Percentiles rank a stretch among this genome's conserved stretches.
phyloP scores from a whole-genome alignment of 2,113 vertebrate species.

The Desmodus rotundus region DNA sequence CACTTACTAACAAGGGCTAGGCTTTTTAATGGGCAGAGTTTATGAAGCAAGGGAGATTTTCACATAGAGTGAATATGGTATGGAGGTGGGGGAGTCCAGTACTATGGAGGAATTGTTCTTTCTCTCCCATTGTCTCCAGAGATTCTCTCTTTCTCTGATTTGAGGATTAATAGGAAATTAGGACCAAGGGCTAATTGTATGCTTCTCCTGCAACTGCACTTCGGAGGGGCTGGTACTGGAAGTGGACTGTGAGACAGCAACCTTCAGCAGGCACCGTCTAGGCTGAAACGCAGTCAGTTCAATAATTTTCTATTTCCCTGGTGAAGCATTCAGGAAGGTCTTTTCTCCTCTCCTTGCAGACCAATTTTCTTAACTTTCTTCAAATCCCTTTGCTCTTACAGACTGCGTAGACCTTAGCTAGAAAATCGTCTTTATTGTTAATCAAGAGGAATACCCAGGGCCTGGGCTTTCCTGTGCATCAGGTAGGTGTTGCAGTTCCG shows the following conservation, averaged over 20 bases:
- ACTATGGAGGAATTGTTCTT: background rate
- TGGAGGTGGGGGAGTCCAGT: background rate
- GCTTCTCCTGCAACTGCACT: conserved; percentile 66
- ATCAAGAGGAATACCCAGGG: background rate
- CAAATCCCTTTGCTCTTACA: background rate
- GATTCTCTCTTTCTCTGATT: conserved; percentile 73
- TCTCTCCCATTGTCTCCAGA: conserved; percentile 45
- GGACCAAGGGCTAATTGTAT: conserved; percentile 82
- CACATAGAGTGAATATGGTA: conserved; percentile 39
- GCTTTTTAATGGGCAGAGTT: conserved; percentile 72
- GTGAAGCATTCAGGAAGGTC: background rate
- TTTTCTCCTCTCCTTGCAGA: background rate
- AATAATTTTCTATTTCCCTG: background rate
- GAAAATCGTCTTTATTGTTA: background rate
- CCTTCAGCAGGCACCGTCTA: background rate
- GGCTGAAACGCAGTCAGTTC: conserved; percentile 20
- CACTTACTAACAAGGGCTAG: conserved; percentile 73
- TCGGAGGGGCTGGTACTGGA: background rate
- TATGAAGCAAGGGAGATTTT: conserved; percentile 75
- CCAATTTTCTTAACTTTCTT: background rate
- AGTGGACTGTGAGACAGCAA: background rate
- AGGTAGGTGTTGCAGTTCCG: background rate
- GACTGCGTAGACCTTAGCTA: background rate
- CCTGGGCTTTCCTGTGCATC: background rate
- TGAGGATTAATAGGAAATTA: conserved; percentile 85